Conservation (phyloP, 2,888 invertebrate species). For the Nemotelus nigrinus region DNA sequence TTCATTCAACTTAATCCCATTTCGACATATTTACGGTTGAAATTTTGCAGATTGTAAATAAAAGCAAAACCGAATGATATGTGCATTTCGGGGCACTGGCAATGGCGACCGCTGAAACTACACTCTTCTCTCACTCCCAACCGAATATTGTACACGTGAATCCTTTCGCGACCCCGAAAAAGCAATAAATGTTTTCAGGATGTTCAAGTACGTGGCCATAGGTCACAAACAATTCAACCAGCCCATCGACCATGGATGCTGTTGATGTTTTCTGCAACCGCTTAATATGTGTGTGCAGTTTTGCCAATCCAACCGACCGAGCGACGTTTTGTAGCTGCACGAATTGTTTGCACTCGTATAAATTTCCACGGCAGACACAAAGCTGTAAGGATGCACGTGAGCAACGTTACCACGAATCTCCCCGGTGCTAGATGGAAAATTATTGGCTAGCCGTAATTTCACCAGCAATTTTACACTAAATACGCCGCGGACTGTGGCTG, state of each 20-base stretch:
- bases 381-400: not conserved
- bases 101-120: not conserved
- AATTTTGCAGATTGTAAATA: conserved; percentile 50
- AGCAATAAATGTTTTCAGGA: conserved; percentile 27
- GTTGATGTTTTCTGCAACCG: not conserved
- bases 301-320: no score
- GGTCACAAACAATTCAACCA: conserved; percentile 31
- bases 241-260: not conserved
- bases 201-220: conserved; percentile 37
- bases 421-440: conserved; percentile 22
- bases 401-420: not conserved
- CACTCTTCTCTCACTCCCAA: not conserved
- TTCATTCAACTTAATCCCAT: conserved; percentile 50
- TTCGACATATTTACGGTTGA: conserved; percentile 52
- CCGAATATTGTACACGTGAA: conserved; percentile 6
- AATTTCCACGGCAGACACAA: conserved; percentile 1
- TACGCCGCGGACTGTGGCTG: conserved; percentile 30
- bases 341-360: conserved; percentile 39
- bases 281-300: conserved; percentile 10
- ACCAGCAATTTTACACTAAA: conserved; percentile 38
- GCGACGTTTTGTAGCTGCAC: conserved; percentile 29
- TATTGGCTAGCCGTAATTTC: conserved; percentile 42
- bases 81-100: conserved; percentile 24
- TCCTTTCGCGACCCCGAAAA: conserved; percentile 4
- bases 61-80: conserved; percentile 42